Conservation (phyloP, 1,140 invertebrate species). For the Idris sp. region DNA sequence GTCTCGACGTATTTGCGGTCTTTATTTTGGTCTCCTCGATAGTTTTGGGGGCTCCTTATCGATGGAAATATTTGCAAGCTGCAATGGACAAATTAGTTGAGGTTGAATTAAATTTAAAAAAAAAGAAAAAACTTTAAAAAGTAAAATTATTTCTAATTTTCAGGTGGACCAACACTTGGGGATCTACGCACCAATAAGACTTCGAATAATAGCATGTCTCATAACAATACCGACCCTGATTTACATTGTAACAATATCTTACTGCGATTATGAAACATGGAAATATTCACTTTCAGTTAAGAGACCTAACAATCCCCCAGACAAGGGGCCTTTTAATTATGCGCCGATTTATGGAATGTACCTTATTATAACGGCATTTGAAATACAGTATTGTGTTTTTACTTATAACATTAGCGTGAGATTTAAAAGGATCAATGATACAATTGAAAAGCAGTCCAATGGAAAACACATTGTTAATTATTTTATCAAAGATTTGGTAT, state of each 20-base stretch:
- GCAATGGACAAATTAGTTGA: constrained; percentile 69
- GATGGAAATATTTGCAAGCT: constrained; percentile 68
- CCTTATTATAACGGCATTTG: constrained; percentile 68
- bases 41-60: constrained; percentile 65
- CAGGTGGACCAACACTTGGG: constrained; percentile 70
- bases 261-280: constrained; percentile 69
- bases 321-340: constrained; percentile 75
- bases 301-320: constrained; percentile 42
- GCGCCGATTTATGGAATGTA: constrained; percentile 73
- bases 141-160: background rate
- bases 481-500: constrained; percentile 65
- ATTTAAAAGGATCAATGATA: constrained; percentile 70
- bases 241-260: constrained; percentile 64
- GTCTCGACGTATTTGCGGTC: constrained; percentile 70
- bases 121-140: background rate
- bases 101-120: constrained; percentile 46
- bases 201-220: constrained; percentile 62
- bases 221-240: constrained; percentile 33
- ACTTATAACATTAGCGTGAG: constrained; percentile 70
- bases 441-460: constrained; percentile 66
- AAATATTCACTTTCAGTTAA: constrained; percentile 55
- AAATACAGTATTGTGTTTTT: constrained; percentile 71
- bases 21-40: constrained; percentile 61
- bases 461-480: constrained; percentile 56
- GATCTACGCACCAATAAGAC: constrained; percentile 58